Percentiles rank a stretch among this genome's conserved stretches.
Evolutionary conservation across 2,888 invertebrate species (phyloP).

Genomic region (Polylopha cassiicola): DNA sequence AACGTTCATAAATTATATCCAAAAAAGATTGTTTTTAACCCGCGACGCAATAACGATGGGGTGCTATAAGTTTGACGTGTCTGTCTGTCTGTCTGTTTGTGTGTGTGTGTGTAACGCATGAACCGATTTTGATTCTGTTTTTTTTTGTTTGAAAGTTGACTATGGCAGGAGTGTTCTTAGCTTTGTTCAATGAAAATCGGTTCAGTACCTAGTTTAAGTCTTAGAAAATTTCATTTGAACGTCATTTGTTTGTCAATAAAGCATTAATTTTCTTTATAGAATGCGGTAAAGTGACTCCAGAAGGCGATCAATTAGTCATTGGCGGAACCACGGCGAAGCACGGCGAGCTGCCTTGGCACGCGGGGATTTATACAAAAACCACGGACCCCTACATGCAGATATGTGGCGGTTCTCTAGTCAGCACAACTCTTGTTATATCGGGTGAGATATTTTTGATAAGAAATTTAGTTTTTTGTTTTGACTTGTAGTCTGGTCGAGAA

Average conservation of each 20-base stretch:
- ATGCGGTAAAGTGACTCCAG: conserved; percentile 31
- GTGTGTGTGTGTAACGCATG: neutral
- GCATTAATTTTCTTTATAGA: conserved; percentile 17
- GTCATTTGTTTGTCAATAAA: neutral
- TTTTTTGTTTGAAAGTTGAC: too few species aligned
- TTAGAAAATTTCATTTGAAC: too few species aligned
- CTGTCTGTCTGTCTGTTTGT: too few species aligned
- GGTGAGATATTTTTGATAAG: conserved; percentile 21
- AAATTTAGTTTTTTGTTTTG: neutral
- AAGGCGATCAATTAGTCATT: conserved; percentile 35
- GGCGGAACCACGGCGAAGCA: conserved; percentile 40
- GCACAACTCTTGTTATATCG: conserved; percentile 28
- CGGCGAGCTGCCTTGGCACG: conserved; percentile 67
- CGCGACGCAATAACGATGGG: too few species aligned
- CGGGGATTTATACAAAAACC: conserved; percentile 54
- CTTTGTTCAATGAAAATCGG: too few species aligned
- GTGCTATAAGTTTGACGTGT: too few species aligned
- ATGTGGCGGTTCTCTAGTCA: conserved; percentile 68
- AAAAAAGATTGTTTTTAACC: too few species aligned
- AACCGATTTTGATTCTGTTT: too few species aligned
- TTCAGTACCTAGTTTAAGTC: too few species aligned
- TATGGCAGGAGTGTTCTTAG: too few species aligned
- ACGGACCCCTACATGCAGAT: conserved; percentile 50
- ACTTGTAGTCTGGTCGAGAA: neutral
- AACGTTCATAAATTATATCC: too few species aligned